Conservation (phyloP, 2,797 vertebrate genomes). For the Gobionotothen gibberifrons region DNA sequence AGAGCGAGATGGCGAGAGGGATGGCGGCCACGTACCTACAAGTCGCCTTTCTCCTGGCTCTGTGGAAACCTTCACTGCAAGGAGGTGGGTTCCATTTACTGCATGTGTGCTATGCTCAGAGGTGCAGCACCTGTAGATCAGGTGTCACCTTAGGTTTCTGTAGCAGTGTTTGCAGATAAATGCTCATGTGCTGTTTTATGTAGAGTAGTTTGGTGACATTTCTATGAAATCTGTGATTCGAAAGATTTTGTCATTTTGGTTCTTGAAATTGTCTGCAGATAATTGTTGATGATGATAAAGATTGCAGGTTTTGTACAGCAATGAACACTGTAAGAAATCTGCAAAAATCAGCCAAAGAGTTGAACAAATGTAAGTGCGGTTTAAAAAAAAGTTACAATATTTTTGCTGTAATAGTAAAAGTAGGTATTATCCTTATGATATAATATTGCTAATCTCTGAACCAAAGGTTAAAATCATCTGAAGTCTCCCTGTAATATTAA, state of each 20-base stretch:
- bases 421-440: not conserved
- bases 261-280: conserved; percentile 1
- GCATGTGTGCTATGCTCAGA: conserved; percentile 26
- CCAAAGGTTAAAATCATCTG: not conserved
- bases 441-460: not conserved
- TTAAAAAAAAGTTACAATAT: not conserved
- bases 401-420: not conserved
- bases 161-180: conserved; percentile 8
- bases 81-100: conserved; percentile 89
- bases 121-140: conserved; percentile 59
- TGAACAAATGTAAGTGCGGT: not conserved
- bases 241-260: not conserved
- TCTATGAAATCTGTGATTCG: conserved; percentile 1
- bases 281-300: not conserved
- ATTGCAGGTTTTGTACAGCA: not conserved
- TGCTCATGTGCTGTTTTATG: conserved; percentile 13
- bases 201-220: not conserved
- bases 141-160: conserved; percentile 33
- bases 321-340: conserved; percentile 3
- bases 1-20: conserved; percentile 91
- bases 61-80: conserved; percentile 89
- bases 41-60: conserved; percentile 88
- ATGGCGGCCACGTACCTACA: conserved; percentile 85
- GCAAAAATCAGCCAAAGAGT: not conserved
- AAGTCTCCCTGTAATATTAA: not conserved